Evolutionary conservation across 2,797 vertebrate genomes (phyloP).

Genomic region (Periparus ater): DNA sequence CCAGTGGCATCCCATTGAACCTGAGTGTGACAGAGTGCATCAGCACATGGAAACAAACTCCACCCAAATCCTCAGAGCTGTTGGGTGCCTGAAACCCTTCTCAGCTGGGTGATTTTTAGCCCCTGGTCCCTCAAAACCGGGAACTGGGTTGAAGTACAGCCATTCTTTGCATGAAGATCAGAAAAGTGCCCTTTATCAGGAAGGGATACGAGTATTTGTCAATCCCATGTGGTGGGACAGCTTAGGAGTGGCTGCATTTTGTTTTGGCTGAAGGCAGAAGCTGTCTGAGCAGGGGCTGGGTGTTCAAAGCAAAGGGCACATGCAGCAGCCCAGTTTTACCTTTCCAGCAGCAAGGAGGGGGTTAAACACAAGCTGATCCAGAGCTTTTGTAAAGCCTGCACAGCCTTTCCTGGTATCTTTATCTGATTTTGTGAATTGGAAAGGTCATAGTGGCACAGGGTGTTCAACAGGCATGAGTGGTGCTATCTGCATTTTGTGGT

Average conservation of each 20-base stretch:
- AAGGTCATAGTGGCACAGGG: neutral
- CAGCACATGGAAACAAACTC: neutral
- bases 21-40: neutral
- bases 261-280: neutral
- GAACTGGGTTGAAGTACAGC: neutral
- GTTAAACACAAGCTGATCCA: neutral
- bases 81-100: neutral
- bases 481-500: neutral
- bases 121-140: neutral
- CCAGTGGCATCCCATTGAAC: neutral
- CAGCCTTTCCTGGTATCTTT: neutral
- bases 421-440: neutral
- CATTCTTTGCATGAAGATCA: neutral
- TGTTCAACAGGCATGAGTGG: neutral
- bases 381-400: neutral
- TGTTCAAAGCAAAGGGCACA: neutral
- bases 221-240: rapidly evolving
- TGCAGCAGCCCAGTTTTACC: neutral
- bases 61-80: neutral
- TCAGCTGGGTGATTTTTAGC: neutral
- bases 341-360: neutral
- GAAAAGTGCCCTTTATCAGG: neutral
- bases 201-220: neutral
- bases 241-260: neutral
- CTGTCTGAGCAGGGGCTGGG: neutral